These are phyloP conservation scores for Misgurnus anguillicaudatus DNA, from an alignment of 2,113 vertebrate genomes.

Conservation along the genomic window DNA sequence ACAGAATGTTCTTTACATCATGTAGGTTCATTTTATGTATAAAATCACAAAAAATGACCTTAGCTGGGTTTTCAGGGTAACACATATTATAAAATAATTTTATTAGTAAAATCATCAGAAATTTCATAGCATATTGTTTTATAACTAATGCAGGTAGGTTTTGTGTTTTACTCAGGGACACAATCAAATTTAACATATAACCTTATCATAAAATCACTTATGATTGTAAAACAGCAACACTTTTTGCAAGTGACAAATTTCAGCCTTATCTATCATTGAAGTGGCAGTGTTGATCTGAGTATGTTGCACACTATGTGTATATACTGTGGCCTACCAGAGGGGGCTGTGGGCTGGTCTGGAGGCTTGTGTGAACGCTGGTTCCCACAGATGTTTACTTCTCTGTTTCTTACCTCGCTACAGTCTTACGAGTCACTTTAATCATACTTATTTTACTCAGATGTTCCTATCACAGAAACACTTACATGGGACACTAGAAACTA, in stretches of 20 bases:
- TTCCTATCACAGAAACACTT: conserved; percentile 19
- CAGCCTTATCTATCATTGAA: neutral
- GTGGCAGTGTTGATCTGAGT: conserved; percentile 15
- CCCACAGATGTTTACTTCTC: conserved; percentile 48
- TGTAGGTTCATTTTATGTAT: too few species aligned
- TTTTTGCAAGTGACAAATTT: neutral
- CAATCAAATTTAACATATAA: too few species aligned
- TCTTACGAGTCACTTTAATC: conserved; percentile 47
- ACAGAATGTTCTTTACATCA: too few species aligned
- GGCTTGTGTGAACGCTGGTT: conserved; percentile 39
- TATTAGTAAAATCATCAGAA: too few species aligned
- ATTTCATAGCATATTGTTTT: too few species aligned
- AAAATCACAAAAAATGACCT: too few species aligned
- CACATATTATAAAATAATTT: too few species aligned
- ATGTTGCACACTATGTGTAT: neutral
- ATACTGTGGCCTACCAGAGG: conserved; percentile 31
- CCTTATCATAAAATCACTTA: too few species aligned
- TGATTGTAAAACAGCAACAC: too few species aligned
- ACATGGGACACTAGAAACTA: neutral
- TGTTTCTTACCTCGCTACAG: conserved; percentile 46
- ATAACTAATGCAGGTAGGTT: too few species aligned
- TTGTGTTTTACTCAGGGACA: too few species aligned
- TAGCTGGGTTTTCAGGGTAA: too few species aligned
- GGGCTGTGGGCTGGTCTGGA: conserved; percentile 50
- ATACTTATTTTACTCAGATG: conserved; percentile 44